Evolutionary conservation across 2,797 vertebrate species (phyloP), one percentile per base, ranked within the genome.

Genomic region (Enteromius argenteus): DNA sequence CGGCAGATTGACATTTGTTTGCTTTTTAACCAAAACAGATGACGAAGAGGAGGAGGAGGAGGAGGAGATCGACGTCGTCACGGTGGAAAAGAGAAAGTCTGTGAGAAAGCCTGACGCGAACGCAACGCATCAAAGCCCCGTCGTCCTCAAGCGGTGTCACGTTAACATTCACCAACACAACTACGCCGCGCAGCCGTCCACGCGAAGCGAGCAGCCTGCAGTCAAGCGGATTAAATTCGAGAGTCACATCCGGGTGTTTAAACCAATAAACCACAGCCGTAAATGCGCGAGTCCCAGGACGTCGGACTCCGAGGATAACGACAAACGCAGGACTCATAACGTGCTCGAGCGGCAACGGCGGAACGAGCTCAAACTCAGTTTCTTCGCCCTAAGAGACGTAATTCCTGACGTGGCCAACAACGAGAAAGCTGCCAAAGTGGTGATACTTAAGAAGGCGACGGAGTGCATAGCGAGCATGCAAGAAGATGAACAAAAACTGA

Each of bases 121-220:
- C 15, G 64, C 90, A 0, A 80, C 92, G 42, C 95, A 95, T 11
- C 95, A 96, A 90, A 96, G 95, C 80, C 96, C 96, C 0, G 90
- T 97, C 62, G 96, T 98, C 32, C 94, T 97, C 3, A 98, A 98
- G 88, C 92, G 97, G 73, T 97, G 96, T 88, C 97, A 97, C 0
- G 93, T 99, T 87, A 94, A 95, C 86, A 96, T 95, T 68, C 97
- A 97, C 49, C 97, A 98, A 88, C 97, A 99, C 94, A 98, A 98
- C 53, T 98, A 98, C 0, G 97, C 97, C 0, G 97, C 97, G 1
- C 94, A 93, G 81, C 97, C 97, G 1, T 93, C 95, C 35, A 93
- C 94, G 1, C 87, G 92, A 81, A 90, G 76, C 58, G 95, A 96
- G 85, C 96, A 92, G 76, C 96, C 96, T 0, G 92, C 95, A 0